Conservation (phyloP, 2,888 invertebrate genomes). For the Pseudolycoriella hygida region DNA sequence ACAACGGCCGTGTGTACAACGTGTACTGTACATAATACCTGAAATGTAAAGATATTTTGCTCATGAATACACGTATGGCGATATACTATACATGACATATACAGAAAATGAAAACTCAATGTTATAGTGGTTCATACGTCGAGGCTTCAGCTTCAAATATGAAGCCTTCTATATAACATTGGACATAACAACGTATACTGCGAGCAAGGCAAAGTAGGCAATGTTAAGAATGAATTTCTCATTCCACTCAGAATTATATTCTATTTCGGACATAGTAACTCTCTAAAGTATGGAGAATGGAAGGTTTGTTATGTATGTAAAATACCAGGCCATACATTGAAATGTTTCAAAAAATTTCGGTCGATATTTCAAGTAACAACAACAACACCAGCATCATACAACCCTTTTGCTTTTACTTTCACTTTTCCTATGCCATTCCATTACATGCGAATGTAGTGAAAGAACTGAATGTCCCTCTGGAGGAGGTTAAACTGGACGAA, state of each 20-base stretch:
- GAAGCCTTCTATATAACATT: too few species aligned
- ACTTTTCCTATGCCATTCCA: neutral
- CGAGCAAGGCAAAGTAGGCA: neutral
- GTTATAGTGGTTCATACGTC: neutral
- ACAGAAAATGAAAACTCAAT: neutral
- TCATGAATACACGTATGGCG: too few species aligned
- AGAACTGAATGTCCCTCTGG: too few species aligned
- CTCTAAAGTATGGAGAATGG: neutral
- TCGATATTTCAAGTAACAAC: neutral
- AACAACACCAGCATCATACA: too few species aligned
- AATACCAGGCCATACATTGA: neutral
- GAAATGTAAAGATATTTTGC: too few species aligned
- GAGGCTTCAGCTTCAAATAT: neutral
- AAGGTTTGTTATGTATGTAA: neutral
- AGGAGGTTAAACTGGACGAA: too few species aligned
- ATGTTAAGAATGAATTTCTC: neutral
- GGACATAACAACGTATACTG: neutral
- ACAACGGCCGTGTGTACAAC: too few species aligned
- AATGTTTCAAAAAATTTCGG: neutral
- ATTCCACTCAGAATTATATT: neutral
- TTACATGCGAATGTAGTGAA: too few species aligned
- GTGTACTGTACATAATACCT: too few species aligned
- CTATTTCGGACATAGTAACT: slow-evolving; percentile 1
- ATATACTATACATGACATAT: neutral
- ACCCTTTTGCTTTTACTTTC: slow-evolving; percentile 1